phyloP scores from a whole-genome alignment of 2,888 invertebrate species.

The Eupithecia centaureata region DNA sequence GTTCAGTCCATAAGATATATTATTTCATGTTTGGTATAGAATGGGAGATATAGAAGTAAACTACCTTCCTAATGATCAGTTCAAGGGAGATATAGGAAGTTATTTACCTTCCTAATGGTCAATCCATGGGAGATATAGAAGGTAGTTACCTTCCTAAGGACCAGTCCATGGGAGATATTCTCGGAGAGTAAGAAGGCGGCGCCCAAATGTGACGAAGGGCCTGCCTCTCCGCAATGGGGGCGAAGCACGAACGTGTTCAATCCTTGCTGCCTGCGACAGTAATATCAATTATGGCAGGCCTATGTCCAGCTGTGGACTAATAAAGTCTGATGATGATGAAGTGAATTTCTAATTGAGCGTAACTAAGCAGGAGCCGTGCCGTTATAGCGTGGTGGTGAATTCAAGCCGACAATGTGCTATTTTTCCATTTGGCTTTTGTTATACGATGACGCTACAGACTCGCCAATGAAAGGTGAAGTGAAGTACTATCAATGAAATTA shows the following conservation, averaged over 20 bases:
- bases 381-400: too few species aligned
- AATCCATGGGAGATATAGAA: neutral
- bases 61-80: neutral
- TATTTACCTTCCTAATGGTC: neutral
- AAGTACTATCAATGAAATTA: too few species aligned
- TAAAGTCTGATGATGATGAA: too few species aligned
- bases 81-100: too few species aligned
- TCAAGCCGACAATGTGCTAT: too few species aligned
- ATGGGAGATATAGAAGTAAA: neutral
- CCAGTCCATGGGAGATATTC: slow-evolving; percentile 98
- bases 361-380: too few species aligned
- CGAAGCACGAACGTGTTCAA: slow-evolving; percentile 97
- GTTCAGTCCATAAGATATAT: neutral
- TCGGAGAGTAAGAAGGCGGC: slow-evolving; percentile 98
- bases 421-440: too few species aligned
- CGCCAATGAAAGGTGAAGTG: too few species aligned
- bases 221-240: slow-evolving; percentile 99
- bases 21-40: too few species aligned
- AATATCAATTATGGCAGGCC: neutral
- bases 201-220: slow-evolving; percentile 98
- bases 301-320: too few species aligned
- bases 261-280: slow-evolving; percentile 87
- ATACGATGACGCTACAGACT: too few species aligned
- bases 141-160: slow-evolving; percentile 92
- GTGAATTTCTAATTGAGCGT: too few species aligned